A percentile compares a stretch with the other conserved stretches of the same genome.
Evolutionary conservation across 2,113 vertebrate genomes (phyloP).

Genomic region (Gila orcuttii): DNA sequence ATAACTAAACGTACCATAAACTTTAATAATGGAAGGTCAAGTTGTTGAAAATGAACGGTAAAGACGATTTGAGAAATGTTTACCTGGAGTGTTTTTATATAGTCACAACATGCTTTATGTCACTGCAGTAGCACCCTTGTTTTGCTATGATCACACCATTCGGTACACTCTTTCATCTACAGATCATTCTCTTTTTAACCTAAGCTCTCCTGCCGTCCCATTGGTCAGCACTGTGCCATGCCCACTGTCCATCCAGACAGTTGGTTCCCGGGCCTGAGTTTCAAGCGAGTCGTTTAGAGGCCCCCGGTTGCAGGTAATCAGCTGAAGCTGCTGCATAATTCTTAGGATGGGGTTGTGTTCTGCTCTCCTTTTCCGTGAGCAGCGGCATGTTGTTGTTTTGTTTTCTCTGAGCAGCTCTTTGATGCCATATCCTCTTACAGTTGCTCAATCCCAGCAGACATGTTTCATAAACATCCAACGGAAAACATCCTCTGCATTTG

Average conservation of each 20-base stretch:
- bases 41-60: background rate
- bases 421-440: constrained; percentile 78
- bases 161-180: background rate
- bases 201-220: background rate
- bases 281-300: background rate
- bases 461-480: constrained; percentile 78
- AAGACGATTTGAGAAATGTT: background rate
- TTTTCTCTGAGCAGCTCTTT: constrained; percentile 76
- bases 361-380: constrained; percentile 23
- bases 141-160: constrained; percentile 63
- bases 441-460: constrained; percentile 75
- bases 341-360: constrained; percentile 63
- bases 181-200: background rate
- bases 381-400: constrained; percentile 65
- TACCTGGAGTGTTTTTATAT: background rate
- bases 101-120: constrained; percentile 53
- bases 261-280: background rate
- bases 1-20: background rate
- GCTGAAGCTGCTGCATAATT: constrained; percentile 48
- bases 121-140: constrained; percentile 64
- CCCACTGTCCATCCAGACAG: background rate
- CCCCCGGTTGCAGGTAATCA: constrained; percentile 21
- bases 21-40: background rate
- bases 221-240: background rate
- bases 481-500: constrained; percentile 80